phyloP scores from a whole-genome alignment of 2,113 vertebrate species.

The Myotis brandtii region DNA sequence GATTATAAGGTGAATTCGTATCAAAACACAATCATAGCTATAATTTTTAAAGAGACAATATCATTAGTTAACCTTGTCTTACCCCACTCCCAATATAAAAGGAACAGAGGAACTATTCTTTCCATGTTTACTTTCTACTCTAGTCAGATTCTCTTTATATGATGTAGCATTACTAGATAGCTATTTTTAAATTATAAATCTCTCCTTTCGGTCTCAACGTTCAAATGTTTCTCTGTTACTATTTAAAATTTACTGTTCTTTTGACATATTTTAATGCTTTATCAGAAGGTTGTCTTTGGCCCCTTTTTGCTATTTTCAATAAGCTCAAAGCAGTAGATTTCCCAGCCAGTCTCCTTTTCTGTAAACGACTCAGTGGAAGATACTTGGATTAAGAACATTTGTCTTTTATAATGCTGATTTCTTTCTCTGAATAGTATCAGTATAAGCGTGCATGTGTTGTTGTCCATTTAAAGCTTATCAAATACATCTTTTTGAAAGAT shows the following conservation, averaged over 20 bases:
- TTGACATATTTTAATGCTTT: background rate
- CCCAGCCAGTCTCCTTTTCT: background rate
- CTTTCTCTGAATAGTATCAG: background rate
- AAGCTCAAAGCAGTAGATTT: background rate
- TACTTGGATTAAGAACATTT: background rate
- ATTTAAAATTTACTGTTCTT: background rate
- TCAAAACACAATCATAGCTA: background rate
- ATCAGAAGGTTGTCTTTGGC: accelerated
- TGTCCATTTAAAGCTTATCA: constrained; percentile 13
- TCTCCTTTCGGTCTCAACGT: background rate
- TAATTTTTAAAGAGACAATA: background rate
- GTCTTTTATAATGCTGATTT: background rate
- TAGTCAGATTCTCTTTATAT: background rate
- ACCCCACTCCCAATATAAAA: background rate
- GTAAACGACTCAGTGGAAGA: background rate
- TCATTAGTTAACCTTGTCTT: background rate
- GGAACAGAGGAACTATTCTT: background rate
- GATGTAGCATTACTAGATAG: background rate
- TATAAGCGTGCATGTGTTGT: background rate
- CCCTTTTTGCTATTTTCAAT: background rate
- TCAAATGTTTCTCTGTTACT: background rate
- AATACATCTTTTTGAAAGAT: background rate
- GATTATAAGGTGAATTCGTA: background rate
- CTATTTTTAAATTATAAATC: background rate
- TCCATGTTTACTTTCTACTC: background rate